Evolutionary conservation across 2,113 vertebrate genomes (phyloP), one percentile per base, ranked within the genome.

Genomic region (Fulica atra): DNA sequence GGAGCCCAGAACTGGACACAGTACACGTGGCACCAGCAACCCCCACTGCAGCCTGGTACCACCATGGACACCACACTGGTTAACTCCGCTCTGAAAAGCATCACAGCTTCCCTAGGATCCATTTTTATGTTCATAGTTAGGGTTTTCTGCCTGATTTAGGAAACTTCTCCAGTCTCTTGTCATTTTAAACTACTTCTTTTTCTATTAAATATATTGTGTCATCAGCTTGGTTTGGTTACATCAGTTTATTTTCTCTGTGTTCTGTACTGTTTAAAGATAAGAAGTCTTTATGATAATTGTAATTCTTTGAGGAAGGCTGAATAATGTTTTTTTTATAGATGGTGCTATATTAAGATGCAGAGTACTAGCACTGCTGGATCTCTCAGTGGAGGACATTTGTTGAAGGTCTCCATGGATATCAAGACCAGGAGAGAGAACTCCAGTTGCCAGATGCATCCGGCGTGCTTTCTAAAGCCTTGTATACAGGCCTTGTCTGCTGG

Each of bases 61-160:
- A 46, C 40, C 7, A 0, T 2, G 33, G 60, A 5, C 82, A 51
- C 33, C 57, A 64, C 68, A 31, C 9, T 9, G 12, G 17, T 11
- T 9, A 40, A 64, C 56, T 24, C 4, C 9, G 29, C 66, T 71
- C 57, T 2, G 13, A 57, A 53, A 60, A 53, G 13, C 21, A 13
- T 29, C 8, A 3, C 26, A 0, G 0, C 35, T 61, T 33, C 72
- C 9, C 0, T 6, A 26, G 28, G 26, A 53, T 42, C 73, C 3
- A 15, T 23, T 85, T 79, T 74, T 29, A 25, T 64, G 81, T 81
- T 71, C 33, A 10, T 7, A 21, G 7, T 63, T 82, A 16, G 10
- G 71, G 28, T 4, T 29, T 92, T 93, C 65, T 91, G 51, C 8
- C 40, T 38, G 9, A 59, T 79, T 64, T 35, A 46, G 57, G 66